Evolutionary conservation across 1,140 invertebrate genomes (phyloP).

Genomic region (Hirudo medicinalis): DNA sequence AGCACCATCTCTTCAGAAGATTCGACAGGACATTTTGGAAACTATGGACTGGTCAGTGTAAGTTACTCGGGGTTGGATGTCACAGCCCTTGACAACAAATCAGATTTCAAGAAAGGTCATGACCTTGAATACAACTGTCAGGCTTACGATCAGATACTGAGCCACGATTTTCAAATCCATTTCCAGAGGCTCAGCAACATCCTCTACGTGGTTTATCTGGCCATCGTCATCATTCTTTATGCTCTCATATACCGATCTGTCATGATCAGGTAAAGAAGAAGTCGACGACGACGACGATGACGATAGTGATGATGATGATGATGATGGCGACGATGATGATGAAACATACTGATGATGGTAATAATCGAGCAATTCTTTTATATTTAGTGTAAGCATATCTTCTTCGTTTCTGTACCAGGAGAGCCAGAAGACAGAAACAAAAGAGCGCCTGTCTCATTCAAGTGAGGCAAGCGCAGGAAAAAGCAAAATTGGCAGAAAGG

Average conservation of each 20-base stretch:
- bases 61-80: background rate
- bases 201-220: conserved; percentile 21
- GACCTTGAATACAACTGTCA: background rate
- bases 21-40: background rate
- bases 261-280: conserved; percentile 10
- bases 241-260: conserved; percentile 24
- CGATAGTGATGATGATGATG: too few relatives aligned
- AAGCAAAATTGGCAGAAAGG: conserved; percentile 7
- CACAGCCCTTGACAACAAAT: background rate
- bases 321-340: background rate
- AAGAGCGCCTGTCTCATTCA: conserved; percentile 22
- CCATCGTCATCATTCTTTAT: conserved; percentile 24
- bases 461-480: conserved; percentile 12
- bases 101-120: background rate
- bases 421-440: conserved; percentile 15
- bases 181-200: conserved; percentile 23
- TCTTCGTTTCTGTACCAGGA: background rate
- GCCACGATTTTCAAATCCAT: conserved; percentile 17
- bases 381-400: too few relatives aligned
- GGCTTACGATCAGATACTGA: conserved; percentile 15
- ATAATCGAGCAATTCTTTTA: too few relatives aligned
- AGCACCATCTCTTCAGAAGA: background rate
- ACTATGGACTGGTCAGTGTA: background rate
- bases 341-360: too few relatives aligned
- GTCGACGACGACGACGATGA: background rate